Evolutionary conservation across 2,888 invertebrate species (phyloP), one percentile per base, ranked within the genome.

Genomic region (Microctonus hyperodae): DNA sequence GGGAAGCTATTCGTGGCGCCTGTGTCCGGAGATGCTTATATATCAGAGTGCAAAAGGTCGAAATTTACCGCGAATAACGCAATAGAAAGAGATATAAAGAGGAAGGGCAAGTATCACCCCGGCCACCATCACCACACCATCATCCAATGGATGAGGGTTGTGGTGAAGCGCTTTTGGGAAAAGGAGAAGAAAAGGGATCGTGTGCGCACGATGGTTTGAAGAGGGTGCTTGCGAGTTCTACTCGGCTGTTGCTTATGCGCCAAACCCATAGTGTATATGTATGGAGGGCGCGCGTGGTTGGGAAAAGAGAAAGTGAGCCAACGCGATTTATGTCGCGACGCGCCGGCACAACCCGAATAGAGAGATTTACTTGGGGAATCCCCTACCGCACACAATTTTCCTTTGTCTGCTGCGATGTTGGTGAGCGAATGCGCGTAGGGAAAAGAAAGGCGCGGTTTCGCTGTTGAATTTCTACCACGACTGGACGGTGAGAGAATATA

Each of bases 21-120:
- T 61, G 16, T 44, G 50, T 57, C 59, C 65, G 71, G 65, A 66
- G 69, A 70, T 68, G 73, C 69, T 74, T 72, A 68, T 44, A 16
- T 44, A 44, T 16, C 65, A 70, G 68, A 74, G 75, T 70, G 74
- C 75, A 74, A 78, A 79, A 79, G 78, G 76, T 76, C 65, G 69
- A 71, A 74, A 72, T 62, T 71, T 71, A 67, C 69, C 55, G 40
- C 31, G 69, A 70, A 65, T 64, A 69, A 61, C 56, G 23, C 65
- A 48, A 53, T 50, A 44, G 59, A 60, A 50, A 58, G 55, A 60
- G 60, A 64, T 16, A 44, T 44, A 20, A 58, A 31, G 55, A 58
- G 63, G 53, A 58, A 63, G 53, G 56, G 44, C 40, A 28, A 28
- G 28, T 28, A 7, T 28, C 22, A n/a, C n/a, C n/a, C n/a, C n/a